Percentiles rank a stretch among this genome's conserved stretches.
Evolutionary conservation across 1,140 invertebrate genomes (phyloP).

Genomic region (Drosophila grimshawi): DNA sequence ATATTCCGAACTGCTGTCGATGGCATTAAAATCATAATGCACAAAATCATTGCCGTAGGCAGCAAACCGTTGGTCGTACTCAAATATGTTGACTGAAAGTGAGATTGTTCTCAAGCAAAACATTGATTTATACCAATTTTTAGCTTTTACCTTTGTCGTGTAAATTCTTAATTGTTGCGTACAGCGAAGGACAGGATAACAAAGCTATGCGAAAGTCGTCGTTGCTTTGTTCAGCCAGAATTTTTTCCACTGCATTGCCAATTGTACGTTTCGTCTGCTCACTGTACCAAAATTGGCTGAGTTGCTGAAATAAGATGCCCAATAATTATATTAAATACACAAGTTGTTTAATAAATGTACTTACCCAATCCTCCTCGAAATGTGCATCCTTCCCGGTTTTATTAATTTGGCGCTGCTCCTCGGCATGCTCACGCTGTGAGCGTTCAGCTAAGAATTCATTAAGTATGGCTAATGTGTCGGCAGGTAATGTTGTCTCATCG

Average conservation of each 20-base stretch:
- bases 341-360: not conserved
- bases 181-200: constrained; percentile 95
- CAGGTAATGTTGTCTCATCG: constrained; percentile 89
- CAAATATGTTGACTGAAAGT: constrained; percentile 90
- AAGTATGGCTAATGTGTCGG: constrained; percentile 90
- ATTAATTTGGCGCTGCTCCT: constrained; percentile 84
- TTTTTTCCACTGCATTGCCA: constrained; percentile 86
- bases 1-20: constrained; percentile 87
- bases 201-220: constrained; percentile 90
- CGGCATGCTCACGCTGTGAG: constrained; percentile 86
- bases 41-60: constrained; percentile 92
- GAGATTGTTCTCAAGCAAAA: constrained; percentile 2
- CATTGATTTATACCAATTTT: not conserved
- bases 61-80: constrained; percentile 93
- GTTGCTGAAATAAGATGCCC: constrained; percentile 88
- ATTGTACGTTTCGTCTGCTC: constrained; percentile 90
- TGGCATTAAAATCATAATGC: constrained; percentile 94
- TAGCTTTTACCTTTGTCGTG: constrained; percentile 54
- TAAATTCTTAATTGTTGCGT: constrained; percentile 87
- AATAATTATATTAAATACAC: not conserved
- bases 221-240: constrained; percentile 34
- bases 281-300: constrained; percentile 98
- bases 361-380: constrained; percentile 95
- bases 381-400: constrained; percentile 85
- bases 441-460: constrained; percentile 93